Evolutionary conservation across 2,797 vertebrate species (phyloP), one percentile per base, ranked within the genome.

Genomic region (Chelon labrosus): DNA sequence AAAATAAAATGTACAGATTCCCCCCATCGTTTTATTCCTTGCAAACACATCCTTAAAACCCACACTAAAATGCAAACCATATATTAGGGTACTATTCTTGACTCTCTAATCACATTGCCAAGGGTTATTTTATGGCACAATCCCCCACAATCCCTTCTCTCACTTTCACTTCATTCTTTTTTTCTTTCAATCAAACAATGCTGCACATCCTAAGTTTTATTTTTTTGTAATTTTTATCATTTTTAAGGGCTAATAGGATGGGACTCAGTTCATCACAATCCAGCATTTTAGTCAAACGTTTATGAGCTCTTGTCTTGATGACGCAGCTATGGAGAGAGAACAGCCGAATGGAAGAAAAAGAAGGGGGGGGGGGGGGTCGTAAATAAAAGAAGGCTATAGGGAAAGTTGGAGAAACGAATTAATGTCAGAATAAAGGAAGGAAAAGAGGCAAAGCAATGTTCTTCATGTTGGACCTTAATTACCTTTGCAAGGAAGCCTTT

Each of bases 391-490:
- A 38, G n/a, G 64, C 41, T 46, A 0, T 50, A 57, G 57, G 61
- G 31, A 44, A 64, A 19, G n/a, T 3, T 10, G 35, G n/a, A 10
- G 4, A 52, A 70, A 62, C 4, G 27, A 31, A 60, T 67, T 44
- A 49, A 62, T 68, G 53, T 47, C 27, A 61, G 47, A 42, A 61
- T 38, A 56, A 20, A 70, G 39, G 10, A 12, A 65, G 64, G 37
- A 11, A 47, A 41, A 61, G 62, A 58, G 69, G 82, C 74, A 63
- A 67, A 81, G 59, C 54, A 66, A 68, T 84, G 52, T 67, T 82
- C 61, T 62, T 61, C 59, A 60, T 13, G 12, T 42, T 53, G 20
- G 55, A 73, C 60, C 72, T 80, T 90, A 88, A 90, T 89, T 84
- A 87, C 72, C 77, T 81, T 86, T 84, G 58, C 75, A 57, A 69